A percentile compares a stretch with the other conserved stretches of the same genome.
Evolutionary conservation across 2,888 invertebrate genomes (phyloP).

Genomic region (Lasioglossum oenotherae): DNA sequence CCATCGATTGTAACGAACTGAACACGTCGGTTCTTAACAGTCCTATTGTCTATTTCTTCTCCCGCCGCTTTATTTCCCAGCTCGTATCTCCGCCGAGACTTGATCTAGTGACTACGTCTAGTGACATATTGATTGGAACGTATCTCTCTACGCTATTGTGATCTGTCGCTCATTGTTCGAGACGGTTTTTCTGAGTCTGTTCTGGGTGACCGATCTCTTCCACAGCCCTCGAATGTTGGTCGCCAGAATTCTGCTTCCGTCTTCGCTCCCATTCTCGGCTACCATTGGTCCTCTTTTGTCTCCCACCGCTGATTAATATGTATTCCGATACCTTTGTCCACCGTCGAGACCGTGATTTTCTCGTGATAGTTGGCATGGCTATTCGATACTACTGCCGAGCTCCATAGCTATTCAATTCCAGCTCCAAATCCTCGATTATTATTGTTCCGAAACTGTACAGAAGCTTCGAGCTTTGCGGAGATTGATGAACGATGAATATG

Average conservation of each 20-base stretch:
- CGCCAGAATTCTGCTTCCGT: not conserved
- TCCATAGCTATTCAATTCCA: not conserved
- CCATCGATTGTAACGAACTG: not conserved
- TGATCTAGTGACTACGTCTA: conserved; percentile 14
- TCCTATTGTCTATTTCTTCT: conserved; percentile 32
- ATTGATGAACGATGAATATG: not conserved
- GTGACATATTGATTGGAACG: conserved; percentile 7
- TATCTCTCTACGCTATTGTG: conserved; percentile 32
- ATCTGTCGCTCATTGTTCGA: conserved; percentile 47
- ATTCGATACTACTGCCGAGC: not conserved
- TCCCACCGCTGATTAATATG: not conserved
- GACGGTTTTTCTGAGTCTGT: not conserved
- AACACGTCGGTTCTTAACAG: conserved; percentile 4
- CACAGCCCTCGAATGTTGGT: not conserved
- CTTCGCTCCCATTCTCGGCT: not conserved
- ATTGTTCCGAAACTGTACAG: not conserved
- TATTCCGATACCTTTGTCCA: conserved; percentile 6
- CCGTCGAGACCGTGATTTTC: not conserved
- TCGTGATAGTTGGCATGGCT: not conserved
- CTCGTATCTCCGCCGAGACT: not conserved
- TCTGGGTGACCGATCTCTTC: conserved; percentile 6
- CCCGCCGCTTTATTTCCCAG: not conserved
- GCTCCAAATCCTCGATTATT: not conserved
- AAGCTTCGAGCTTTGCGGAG: not conserved
- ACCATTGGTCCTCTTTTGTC: not conserved